A percentile compares a stretch with the other conserved stretches of the same genome.
Conservation (phyloP, 2,797 vertebrate species). For the Balearica regulorum region DNA sequence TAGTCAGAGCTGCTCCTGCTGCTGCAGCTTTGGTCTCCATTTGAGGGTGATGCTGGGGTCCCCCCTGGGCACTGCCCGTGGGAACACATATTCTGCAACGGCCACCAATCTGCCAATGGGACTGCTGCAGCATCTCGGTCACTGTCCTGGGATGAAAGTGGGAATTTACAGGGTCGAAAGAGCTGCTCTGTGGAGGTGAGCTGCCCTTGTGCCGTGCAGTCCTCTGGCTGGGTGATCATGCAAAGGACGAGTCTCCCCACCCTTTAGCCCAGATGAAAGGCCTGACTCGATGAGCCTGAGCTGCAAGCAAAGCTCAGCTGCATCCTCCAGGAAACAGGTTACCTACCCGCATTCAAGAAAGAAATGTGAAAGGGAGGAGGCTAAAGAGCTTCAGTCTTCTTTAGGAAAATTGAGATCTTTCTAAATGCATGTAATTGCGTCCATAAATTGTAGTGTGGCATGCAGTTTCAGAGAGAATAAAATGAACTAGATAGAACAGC, state of each 20-base stretch:
- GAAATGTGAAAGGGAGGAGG: neutral
- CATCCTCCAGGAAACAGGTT: neutral
- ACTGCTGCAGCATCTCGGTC: rapidly evolving
- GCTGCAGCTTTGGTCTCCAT: neutral
- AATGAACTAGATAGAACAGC: neutral
- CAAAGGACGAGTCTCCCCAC: neutral
- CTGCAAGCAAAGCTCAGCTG: neutral
- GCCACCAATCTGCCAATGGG: neutral
- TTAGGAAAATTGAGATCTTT: neutral
- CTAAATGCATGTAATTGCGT: neutral
- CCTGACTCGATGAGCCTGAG: neutral
- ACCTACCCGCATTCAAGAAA: neutral
- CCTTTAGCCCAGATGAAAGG: neutral
- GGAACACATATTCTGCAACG: neutral
- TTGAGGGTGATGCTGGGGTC: neutral
- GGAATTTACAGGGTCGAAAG: neutral
- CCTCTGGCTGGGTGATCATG: neutral
- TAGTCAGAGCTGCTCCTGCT: rapidly evolving
- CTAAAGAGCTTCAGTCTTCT: neutral
- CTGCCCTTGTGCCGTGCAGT: neutral
- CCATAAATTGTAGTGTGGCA: neutral
- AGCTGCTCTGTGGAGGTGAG: neutral
- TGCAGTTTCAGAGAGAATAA: neutral
- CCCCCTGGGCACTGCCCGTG: rapidly evolving
- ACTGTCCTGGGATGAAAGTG: neutral